Conservation (phyloP, 2,888 invertebrate genomes). For the Sphaerophoria rueppellii region DNA sequence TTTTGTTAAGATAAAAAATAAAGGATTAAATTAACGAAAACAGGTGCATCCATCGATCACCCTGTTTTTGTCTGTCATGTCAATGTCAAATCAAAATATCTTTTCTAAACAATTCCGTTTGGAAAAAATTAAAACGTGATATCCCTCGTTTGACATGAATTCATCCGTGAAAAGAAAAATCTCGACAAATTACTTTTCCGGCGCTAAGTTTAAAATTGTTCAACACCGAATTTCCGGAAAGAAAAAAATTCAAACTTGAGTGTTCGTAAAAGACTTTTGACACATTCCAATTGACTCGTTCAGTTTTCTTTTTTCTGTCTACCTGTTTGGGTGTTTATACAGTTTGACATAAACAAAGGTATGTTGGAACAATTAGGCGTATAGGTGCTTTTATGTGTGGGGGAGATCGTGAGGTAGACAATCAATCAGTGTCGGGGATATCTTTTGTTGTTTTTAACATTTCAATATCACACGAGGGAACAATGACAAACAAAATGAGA, state of each 20-base stretch:
- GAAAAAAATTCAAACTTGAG: conserved; percentile 23
- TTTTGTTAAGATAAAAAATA: no score
- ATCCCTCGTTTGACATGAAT: conserved; percentile 42
- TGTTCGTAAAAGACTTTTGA: conserved; percentile 62
- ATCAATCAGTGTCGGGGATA: conserved; percentile 39
- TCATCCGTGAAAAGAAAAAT: neutral
- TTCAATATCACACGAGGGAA: conserved; percentile 32
- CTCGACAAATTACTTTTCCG: conserved; percentile 59
- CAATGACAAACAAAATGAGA: conserved; percentile 6
- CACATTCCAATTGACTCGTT: conserved; percentile 36
- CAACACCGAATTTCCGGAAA: conserved; percentile 24
- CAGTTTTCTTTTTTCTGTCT: neutral
- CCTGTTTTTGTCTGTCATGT: conserved; percentile 31
- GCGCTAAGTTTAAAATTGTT: conserved; percentile 61
- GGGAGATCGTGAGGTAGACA: conserved; percentile 45
- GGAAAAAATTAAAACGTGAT: conserved; percentile 25
- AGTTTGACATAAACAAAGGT: conserved; percentile 39
- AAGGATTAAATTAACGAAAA: no score
- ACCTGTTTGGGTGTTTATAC: conserved; percentile 8
- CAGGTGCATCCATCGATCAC: no score
- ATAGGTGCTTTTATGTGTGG: conserved; percentile 33
- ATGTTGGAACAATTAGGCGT: conserved; percentile 66
- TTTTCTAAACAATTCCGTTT: conserved; percentile 26
- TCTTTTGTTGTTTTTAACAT: conserved; percentile 39
- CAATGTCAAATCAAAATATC: conserved; percentile 62